Evolutionary conservation across 2,797 vertebrate species (phyloP).

Genomic region (Scarus forsteni): DNA sequence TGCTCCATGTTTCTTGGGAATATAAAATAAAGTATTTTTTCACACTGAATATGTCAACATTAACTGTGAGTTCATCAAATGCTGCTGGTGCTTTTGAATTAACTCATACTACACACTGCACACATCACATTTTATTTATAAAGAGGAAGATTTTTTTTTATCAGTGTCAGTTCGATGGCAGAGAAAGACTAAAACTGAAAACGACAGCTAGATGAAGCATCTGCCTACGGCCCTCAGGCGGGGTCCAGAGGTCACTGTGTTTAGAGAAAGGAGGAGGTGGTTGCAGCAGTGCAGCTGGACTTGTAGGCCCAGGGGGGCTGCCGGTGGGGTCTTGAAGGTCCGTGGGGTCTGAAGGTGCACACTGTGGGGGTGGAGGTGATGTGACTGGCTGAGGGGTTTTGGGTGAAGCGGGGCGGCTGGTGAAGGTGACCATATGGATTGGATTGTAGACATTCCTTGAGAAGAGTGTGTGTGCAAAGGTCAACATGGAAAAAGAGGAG

Average conservation of each 20-base stretch:
- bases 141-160: no score
- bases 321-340: slow-evolving; percentile 52
- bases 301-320: slow-evolving; percentile 43
- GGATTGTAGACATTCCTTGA: slow-evolving; percentile 86
- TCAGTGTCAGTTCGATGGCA: slow-evolving; percentile 16
- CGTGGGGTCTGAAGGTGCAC: slow-evolving; percentile 59
- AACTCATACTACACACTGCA: no score
- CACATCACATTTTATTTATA: no score
- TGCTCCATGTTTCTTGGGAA: no score
- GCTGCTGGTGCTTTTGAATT: no score
- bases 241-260: slow-evolving; percentile 74
- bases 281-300: slow-evolving; percentile 63
- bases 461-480: slow-evolving; percentile 82
- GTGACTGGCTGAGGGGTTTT: slow-evolving; percentile 43
- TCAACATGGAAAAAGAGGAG: slow-evolving; percentile 66
- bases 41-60: no score
- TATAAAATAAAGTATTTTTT: no score
- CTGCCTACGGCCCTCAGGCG: slow-evolving; percentile 51
- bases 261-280: slow-evolving; percentile 53
- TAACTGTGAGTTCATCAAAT: no score
- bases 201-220: slow-evolving; percentile 51
- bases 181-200: slow-evolving; percentile 32
- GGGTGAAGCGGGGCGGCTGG: slow-evolving; percentile 45
- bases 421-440: slow-evolving; percentile 84
- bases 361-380: slow-evolving; percentile 27